A percentile compares a stretch with the other conserved stretches of the same genome.
Conservation (phyloP, 2,888 invertebrate genomes). For the Parelbella ahira region DNA sequence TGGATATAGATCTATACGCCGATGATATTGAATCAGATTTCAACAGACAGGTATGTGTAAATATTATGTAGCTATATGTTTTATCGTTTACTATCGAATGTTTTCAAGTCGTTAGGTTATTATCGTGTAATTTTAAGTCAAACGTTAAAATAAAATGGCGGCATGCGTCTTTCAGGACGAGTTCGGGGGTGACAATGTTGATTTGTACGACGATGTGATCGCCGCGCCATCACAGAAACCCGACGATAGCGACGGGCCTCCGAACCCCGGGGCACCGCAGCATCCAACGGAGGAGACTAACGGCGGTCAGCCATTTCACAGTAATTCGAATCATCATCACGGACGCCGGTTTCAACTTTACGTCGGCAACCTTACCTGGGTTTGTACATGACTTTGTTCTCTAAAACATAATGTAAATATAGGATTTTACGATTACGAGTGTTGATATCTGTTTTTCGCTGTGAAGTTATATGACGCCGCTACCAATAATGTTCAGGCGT, state of each 20-base stretch:
- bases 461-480: slow-evolving; percentile 9
- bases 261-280: slow-evolving; percentile 78
- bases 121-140: background rate
- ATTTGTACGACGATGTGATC: slow-evolving; percentile 97
- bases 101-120: background rate
- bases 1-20: slow-evolving; percentile 97
- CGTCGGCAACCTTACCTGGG: slow-evolving; percentile 99
- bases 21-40: slow-evolving; percentile 98
- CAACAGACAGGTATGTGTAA: slow-evolving; percentile 66
- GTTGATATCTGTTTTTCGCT: slow-evolving; percentile 43
- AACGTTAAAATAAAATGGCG: slow-evolving; percentile 19
- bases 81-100: background rate
- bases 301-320: slow-evolving; percentile 83
- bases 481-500: slow-evolving; percentile 10
- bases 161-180: slow-evolving; percentile 82
- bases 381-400: slow-evolving; percentile 80
- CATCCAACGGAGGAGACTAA: slow-evolving; percentile 85
- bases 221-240: slow-evolving; percentile 85
- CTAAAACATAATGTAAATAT: slow-evolving; percentile 65
- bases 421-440: slow-evolving; percentile 41
- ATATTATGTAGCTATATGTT: background rate
- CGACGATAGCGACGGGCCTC: slow-evolving; percentile 79
- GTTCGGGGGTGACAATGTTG: slow-evolving; percentile 92
- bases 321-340: slow-evolving; percentile 86
- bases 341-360: slow-evolving; percentile 95